Base-by-base conservation (phyloP, 2,113 vertebrate genomes). In the Circaetus cinerascens region DNA sequence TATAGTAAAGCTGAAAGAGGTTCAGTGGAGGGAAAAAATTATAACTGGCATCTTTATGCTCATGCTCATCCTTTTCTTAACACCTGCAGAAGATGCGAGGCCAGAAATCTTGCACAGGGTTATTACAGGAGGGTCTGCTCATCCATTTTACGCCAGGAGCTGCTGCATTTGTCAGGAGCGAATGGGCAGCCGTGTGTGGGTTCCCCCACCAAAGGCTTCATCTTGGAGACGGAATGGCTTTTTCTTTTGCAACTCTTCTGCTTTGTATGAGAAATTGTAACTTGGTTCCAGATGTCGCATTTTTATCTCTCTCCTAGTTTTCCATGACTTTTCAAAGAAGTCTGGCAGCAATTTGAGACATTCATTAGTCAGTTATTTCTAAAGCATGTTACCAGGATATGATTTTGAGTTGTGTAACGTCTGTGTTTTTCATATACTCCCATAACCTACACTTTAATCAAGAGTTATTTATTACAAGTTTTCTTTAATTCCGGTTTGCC, bases 331-430 rank as follows among this genome's bases (percentile, higher is more conserved):
- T 78, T 96, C 95, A 94, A 93, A 95, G 94, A 68, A 89, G 72
- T 30, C 95, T 97, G 97, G 96, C 95, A 95, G 87, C 94, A 95
- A 82, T 95, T 73, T 90, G 84, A 97, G 94, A 95, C 90, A 76
- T 50, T 96, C 87, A 90, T 97, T 95, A 96, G 74, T 74, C 83
- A 91, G 86, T 91, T 93, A 80, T 93, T 96, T 95, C 95, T 96
- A 55, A 84, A 86, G 87, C 76, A 46, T 63, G 60, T 92, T 93
- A 95, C 86, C 77, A 95, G 89, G 91, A 91, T 62, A 41, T 82
- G 86, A 90, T 48, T 72, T 64, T 86, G 74, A 90, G 62, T 93
- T 97, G 87, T 88, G 95, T 95, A 94, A 97, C 21, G 89, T 93
- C 94, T 95, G 91, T 87, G 89, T 88, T 95, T 90, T 80, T 89